Percentiles rank a stretch among this genome's conserved stretches.
Conservation (phyloP, 2,113 vertebrate species). For the Platanista minor region DNA sequence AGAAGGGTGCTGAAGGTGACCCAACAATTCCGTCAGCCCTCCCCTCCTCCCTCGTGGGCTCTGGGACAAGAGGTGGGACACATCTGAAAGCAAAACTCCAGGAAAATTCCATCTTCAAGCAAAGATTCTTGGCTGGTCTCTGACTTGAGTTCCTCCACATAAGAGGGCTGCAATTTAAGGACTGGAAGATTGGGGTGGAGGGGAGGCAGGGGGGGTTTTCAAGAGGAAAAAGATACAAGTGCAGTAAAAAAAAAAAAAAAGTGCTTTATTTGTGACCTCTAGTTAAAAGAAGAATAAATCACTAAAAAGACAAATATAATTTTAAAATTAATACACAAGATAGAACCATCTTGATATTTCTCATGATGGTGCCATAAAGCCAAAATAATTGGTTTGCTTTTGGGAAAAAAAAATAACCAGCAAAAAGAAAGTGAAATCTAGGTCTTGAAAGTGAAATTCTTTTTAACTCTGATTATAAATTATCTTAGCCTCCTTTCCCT, state of each 20-base stretch:
- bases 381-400: conserved; percentile 23
- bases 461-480: background rate
- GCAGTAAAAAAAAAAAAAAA: background rate
- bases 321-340: conserved; percentile 39
- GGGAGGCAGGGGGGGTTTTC: background rate
- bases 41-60: background rate
- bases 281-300: conserved; percentile 13
- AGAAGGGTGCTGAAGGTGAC: background rate
- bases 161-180: background rate
- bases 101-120: background rate
- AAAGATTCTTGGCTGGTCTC: background rate
- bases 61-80: background rate
- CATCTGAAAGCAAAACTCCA: background rate
- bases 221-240: background rate
- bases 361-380: conserved; percentile 1
- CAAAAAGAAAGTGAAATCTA: background rate
- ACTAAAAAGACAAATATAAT: conserved; percentile 19
- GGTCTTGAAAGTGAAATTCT: background rate
- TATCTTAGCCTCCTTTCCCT: background rate
- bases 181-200: background rate
- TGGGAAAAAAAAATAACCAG: background rate
- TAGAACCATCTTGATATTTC: conserved; percentile 17
- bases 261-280: background rate
- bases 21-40: background rate
- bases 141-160: background rate